phyloP scores from a whole-genome alignment of 2,888 invertebrate genomes.

The Mycalesis mineus region DNA sequence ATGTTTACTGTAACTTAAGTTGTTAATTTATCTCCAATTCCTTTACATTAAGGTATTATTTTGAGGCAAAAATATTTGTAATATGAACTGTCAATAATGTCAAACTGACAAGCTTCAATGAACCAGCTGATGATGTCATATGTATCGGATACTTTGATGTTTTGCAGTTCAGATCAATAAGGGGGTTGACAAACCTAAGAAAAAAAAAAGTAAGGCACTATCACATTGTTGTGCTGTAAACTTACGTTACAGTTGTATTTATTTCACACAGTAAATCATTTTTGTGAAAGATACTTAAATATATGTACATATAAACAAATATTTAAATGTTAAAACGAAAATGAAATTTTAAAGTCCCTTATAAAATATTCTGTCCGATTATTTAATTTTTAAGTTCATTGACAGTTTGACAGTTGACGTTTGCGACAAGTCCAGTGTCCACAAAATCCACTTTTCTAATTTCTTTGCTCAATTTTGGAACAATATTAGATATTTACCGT shows the following conservation, averaged over 20 bases:
- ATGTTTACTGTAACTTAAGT: too few species aligned
- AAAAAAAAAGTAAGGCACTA: too few species aligned
- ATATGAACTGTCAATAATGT: not conserved
- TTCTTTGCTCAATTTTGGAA: slow-evolving; percentile 36
- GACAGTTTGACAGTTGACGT: slow-evolving; percentile 24
- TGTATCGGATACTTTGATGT: not conserved
- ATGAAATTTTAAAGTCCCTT: too few species aligned
- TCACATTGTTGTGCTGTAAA: too few species aligned
- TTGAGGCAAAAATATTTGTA: not conserved
- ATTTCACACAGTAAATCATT: too few species aligned
- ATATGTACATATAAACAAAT: too few species aligned
- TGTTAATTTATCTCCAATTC: too few species aligned
- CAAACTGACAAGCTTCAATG: not conserved
- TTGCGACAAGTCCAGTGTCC: slow-evolving; percentile 22
- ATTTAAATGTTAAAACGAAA: too few species aligned
- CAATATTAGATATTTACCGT: slow-evolving; percentile 39
- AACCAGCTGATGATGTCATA: not conserved
- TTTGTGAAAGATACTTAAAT: too few species aligned
- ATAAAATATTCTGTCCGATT: too few species aligned
- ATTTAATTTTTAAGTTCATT: slow-evolving; percentile 32
- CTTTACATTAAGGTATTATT: not conserved
- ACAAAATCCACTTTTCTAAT: slow-evolving; percentile 4
- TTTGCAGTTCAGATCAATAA: too few species aligned
- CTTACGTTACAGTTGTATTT: not conserved
- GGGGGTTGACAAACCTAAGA: too few species aligned